Base-by-base conservation (phyloP, 1,140 invertebrate genomes). In the Coenobita brevimanus region DNA sequence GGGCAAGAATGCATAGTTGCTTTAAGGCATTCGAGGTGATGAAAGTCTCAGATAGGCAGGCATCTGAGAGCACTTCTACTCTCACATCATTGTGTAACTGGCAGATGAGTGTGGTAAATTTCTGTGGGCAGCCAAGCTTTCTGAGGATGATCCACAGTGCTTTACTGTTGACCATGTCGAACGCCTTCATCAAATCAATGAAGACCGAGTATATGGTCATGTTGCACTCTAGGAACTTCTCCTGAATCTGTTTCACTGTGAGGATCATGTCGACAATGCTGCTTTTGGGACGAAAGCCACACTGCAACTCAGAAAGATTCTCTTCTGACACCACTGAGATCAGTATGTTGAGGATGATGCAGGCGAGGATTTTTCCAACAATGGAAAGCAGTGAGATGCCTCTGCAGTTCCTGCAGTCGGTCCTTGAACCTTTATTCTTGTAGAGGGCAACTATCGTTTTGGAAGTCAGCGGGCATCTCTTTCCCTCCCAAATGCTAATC, bases 121-220 rank as follows among this genome's bases (percentile, higher is more conserved):
- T 79, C 54, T 41, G n/a, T n/a, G 76, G 76, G 43, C 76, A 79
- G 3, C 50, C 46, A 8, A 79, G 1, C 43, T 79, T 79, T 10
- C 8, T 50, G 21, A 79, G 43, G 46, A 46, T 79, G 0, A 2
- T 17, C 76, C 76, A 79, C 3, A 54, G 41, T 0, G 3, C 36
- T 4, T 46, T 15, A 13, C 76, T 46, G 46, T 79, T 79, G 21
- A 79, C 76, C 24, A 46, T 79, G 38, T 79, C 43, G 38, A 79
- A 79, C 15, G 76, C 76, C 24, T 79, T 79, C n/a, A 24, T 54
- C 15, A 79, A 15, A 46, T 79, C 41, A 36, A 79, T 79, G 76
- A 79, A 79, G 17, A 76, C 41, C 21, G 41, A 15, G 33, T 33
- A 76, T 0, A 41, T 27, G 73, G 6, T 38, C 36, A 76, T 76